phyloP scores from a whole-genome alignment of 2,113 vertebrate genomes.

The Pitta sordida region DNA sequence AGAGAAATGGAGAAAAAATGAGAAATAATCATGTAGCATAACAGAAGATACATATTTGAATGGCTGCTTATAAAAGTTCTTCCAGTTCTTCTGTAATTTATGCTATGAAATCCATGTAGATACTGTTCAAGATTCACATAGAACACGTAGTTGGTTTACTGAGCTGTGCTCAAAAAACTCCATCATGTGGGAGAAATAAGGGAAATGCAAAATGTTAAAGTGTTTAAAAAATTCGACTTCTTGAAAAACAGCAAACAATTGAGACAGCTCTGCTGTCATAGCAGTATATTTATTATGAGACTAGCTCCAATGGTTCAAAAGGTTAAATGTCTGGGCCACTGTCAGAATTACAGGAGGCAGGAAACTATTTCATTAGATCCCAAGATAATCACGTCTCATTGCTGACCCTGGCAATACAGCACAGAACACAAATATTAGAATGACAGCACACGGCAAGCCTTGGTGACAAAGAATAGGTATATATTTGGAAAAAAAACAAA shows the following conservation, averaged over 20 bases:
- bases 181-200: not conserved
- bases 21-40: not conserved
- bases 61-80: not conserved
- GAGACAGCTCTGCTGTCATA: not conserved
- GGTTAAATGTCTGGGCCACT: slow-evolving; percentile 33
- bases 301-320: slow-evolving; percentile 3
- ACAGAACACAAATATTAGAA: not conserved
- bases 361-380: slow-evolving; percentile 44
- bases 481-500: not conserved
- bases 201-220: not conserved
- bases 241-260: not conserved
- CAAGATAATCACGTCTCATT: slow-evolving; percentile 26
- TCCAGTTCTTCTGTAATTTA: not conserved
- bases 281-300: slow-evolving; percentile 16
- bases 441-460: not conserved
- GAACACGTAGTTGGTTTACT: not conserved
- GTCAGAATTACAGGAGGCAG: slow-evolving; percentile 17
- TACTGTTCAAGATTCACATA: not conserved
- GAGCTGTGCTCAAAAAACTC: not conserved
- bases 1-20: not conserved
- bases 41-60: not conserved
- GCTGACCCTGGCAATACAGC: not conserved
- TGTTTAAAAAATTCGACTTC: not conserved
- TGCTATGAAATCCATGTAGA: not conserved
- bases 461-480: not conserved